Evolutionary conservation across 2,797 vertebrate genomes (phyloP).

Genomic region (Gallirallus australis): DNA sequence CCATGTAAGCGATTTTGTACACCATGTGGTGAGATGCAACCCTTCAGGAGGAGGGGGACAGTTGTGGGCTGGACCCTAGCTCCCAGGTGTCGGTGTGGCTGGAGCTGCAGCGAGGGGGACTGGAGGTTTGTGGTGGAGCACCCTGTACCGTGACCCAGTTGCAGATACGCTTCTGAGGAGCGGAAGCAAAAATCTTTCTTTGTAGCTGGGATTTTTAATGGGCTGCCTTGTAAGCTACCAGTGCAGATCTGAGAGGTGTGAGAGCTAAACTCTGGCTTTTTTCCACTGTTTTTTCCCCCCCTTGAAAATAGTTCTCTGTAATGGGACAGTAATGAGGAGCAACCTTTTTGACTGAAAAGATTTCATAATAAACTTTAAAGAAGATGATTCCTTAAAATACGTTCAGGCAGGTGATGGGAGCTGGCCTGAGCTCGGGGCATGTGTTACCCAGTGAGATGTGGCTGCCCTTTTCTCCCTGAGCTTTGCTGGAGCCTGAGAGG

Average conservation of each 20-base stretch:
- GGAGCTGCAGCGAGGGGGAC: no score
- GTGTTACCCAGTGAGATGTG: not conserved
- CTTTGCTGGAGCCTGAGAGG: slow-evolving; percentile 53
- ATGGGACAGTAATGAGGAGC: not conserved
- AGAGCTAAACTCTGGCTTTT: not conserved
- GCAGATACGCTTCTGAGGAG: no score
- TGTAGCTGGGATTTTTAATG: not conserved
- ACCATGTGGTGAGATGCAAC: not conserved
- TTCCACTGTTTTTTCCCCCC: no score
- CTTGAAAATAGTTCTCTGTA: not conserved
- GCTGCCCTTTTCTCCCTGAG: not conserved
- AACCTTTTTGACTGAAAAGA: not conserved
- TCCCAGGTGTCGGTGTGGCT: fast-evolving
- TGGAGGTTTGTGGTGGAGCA: not conserved
- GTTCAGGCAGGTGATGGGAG: fast-evolving
- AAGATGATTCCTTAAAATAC: fast-evolving
- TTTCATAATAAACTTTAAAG: not conserved
- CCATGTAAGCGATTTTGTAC: not conserved
- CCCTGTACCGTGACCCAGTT: not conserved
- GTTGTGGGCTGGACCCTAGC: not conserved
- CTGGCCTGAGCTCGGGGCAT: not conserved
- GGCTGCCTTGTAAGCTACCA: not conserved
- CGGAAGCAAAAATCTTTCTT: not conserved
- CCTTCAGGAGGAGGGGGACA: not conserved
- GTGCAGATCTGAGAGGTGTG: fast-evolving